Evolutionary conservation across 2,113 vertebrate species (phyloP).

Genomic region (Struthio camelus): DNA sequence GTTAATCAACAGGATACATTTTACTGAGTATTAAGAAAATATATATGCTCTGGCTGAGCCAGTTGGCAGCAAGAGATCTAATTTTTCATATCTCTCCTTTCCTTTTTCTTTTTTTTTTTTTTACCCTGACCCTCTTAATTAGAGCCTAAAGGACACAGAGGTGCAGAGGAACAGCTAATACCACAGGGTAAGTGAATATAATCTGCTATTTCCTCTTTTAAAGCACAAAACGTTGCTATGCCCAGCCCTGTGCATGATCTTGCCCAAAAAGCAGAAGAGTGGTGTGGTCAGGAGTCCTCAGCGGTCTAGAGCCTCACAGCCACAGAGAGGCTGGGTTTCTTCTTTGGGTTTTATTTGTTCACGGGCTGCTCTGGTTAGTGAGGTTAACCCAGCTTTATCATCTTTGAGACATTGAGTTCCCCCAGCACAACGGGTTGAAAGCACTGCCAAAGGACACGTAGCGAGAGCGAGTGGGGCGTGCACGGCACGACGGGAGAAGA

Average conservation of each 20-base stretch:
- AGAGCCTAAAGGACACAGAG: constrained; percentile 51
- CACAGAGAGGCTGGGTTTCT: neutral
- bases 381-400: neutral
- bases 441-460: neutral
- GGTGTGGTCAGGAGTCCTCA: neutral
- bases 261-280: neutral
- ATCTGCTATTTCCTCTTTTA: neutral
- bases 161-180: constrained; percentile 56
- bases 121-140: neutral
- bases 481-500: neutral
- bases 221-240: neutral
- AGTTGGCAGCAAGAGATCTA: constrained; percentile 21
- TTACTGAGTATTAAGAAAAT: constrained; percentile 40
- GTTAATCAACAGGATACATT: constrained; percentile 57
- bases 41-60: constrained; percentile 7
- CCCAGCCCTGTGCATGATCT: neutral
- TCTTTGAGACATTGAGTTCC: neutral
- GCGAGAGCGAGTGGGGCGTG: neutral
- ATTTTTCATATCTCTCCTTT: constrained; percentile 12
- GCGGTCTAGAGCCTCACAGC: neutral
- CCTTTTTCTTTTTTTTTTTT: neutral
- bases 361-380: neutral
- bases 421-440: neutral
- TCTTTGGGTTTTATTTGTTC: neutral
- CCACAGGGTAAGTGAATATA: constrained; percentile 33